These are phyloP conservation scores for Spisula solida DNA, from an alignment of 2,888 invertebrate genomes.

Conservation along the genomic window DNA sequence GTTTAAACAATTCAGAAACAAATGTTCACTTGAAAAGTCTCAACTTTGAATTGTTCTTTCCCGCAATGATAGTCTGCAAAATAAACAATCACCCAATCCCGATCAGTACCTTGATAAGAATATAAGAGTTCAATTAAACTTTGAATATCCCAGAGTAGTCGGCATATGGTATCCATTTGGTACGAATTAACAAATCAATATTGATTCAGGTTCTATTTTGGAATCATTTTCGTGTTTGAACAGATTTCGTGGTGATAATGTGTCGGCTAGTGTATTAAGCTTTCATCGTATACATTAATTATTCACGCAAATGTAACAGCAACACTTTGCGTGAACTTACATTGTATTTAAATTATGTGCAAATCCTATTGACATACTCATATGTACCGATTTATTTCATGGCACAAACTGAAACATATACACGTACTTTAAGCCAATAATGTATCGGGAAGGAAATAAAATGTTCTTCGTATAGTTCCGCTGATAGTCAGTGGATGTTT, in stretches of 20 bases:
- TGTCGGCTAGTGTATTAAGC: slow-evolving; percentile 15
- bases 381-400: too few species aligned
- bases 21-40: too few species aligned
- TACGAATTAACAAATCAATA: background rate
- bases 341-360: background rate
- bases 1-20: too few species aligned
- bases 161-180: slow-evolving; percentile 1
- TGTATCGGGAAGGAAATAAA: too few species aligned
- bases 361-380: too few species aligned
- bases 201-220: background rate
- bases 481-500: too few species aligned
- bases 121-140: background rate
- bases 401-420: too few species aligned
- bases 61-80: too few species aligned
- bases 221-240: background rate
- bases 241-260: background rate
- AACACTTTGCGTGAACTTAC: background rate
- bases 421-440: too few species aligned
- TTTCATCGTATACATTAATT: background rate
- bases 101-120: background rate
- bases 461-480: too few species aligned
- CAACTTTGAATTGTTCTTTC: too few species aligned
- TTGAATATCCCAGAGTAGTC: background rate
- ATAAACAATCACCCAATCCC: too few species aligned
- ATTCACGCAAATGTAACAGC: background rate